Evolutionary conservation across 2,113 vertebrate species (phyloP), one percentile per base, ranked within the genome.

Genomic region (Cephalopholis sonnerati): DNA sequence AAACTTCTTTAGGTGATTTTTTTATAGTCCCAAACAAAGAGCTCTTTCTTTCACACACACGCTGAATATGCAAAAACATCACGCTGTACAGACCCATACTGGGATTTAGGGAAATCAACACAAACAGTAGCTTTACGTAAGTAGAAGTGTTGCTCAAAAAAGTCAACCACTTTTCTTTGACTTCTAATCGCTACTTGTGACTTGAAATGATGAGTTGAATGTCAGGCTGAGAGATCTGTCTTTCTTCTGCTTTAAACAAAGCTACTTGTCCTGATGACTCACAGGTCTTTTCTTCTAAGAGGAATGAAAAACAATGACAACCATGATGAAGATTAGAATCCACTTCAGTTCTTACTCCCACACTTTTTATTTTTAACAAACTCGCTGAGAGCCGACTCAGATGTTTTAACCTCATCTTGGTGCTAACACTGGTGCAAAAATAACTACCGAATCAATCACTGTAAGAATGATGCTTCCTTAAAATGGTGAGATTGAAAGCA

Each of bases 1-100:
- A 53, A 82, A 74, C 0, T 27, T 24, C 4, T 32, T 20, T 4
- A 25, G 41, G 41, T 18, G 27, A 55, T 1, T 57, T 62, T 48
- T 72, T 36, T 32, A 51, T 7, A 64, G 59, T 55, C n/a, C 10
- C 17, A 17, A 29, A 84, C 79, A 85, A 85, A 82, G 71, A 13
- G 25, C 25, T 72, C 74, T 65, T 74, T 86, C 61, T 84, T 59
- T 62, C 6, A 48, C 55, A 27, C 13, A 39, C 54, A 72, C 22
- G 44, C 24, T 68, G 12, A 55, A 80, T n/a, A 59, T 22, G 32
- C 5, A 46, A 32, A 20, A 59, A 61, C n/a, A 24, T 70, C 32
- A n/a, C 7, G 61, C 65, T 41, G 62, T 29, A 54, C 71, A 62
- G 13, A 44, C 36, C n/a, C 24, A 72, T 22, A 65, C 24, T 18